Evolutionary conservation across 2,113 vertebrate genomes (phyloP).

Genomic region (Nothocercus julius): DNA sequence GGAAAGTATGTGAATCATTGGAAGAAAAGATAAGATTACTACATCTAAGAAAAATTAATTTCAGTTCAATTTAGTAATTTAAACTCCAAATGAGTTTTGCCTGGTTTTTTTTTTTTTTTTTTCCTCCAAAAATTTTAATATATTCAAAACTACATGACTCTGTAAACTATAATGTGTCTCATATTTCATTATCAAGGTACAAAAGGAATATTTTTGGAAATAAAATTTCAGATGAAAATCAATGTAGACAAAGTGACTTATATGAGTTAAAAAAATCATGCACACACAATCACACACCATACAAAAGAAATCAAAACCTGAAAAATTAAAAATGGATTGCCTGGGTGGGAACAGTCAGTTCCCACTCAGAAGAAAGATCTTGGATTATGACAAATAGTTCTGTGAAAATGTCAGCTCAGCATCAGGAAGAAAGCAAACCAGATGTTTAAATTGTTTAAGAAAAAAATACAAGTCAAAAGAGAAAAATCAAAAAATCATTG

Average conservation of each 20-base stretch:
- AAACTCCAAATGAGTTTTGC: neutral
- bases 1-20: neutral
- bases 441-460: neutral
- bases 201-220: neutral
- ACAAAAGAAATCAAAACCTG: neutral
- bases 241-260: neutral
- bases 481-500: neutral
- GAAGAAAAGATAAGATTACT: neutral
- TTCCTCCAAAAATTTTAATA: neutral
- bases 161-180: neutral
- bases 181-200: neutral
- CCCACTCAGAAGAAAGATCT: neutral
- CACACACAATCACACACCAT: neutral
- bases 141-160: neutral
- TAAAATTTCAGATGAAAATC: neutral
- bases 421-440: neutral
- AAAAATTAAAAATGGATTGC: neutral
- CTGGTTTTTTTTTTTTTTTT: neutral
- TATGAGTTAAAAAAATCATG: rapidly evolving
- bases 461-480: neutral
- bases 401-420: neutral
- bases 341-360: neutral
- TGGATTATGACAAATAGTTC: neutral
- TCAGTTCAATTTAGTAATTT: neutral
- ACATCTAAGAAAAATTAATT: neutral